Percentiles rank a stretch among this genome's conserved stretches.
phyloP scores from a whole-genome alignment of 2,888 invertebrate genomes.

The Ectemnius lituratus region DNA sequence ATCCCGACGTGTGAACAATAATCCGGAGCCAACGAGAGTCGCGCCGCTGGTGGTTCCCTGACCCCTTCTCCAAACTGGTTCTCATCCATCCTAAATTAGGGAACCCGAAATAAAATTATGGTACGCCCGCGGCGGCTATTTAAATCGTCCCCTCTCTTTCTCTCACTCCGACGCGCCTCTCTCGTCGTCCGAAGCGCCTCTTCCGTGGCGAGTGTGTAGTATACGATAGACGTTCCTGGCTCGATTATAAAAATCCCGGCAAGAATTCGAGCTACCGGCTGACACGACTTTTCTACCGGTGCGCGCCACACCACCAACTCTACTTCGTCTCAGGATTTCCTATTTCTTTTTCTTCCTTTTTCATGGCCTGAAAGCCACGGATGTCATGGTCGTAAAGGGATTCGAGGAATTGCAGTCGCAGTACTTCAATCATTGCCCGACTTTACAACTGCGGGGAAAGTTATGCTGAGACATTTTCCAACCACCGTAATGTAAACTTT shows the following conservation, averaged over 20 bases:
- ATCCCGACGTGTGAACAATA: slow-evolving; percentile 21
- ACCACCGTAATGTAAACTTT: too few species aligned
- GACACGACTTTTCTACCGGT: too few species aligned
- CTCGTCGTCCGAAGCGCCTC: background rate
- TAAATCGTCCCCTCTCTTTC: slow-evolving; percentile 22
- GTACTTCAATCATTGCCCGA: too few species aligned
- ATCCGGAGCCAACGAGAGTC: slow-evolving; percentile 20
- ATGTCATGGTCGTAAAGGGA: too few species aligned
- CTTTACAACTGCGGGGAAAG: too few species aligned
- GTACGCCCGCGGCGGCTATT: slow-evolving; percentile 21
- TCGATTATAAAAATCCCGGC: slow-evolving; percentile 4
- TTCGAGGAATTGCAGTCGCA: too few species aligned
- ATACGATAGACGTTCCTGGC: background rate
- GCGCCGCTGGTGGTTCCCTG: slow-evolving; percentile 35
- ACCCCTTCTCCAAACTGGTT: slow-evolving; percentile 42
- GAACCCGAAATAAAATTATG: slow-evolving; percentile 21
- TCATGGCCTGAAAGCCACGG: too few species aligned
- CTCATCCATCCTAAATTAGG: slow-evolving; percentile 29
- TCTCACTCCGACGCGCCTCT: background rate
- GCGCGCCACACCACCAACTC: too few species aligned
- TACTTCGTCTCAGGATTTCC: too few species aligned
- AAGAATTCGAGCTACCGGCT: background rate
- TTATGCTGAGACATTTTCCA: too few species aligned
- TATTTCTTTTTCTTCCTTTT: too few species aligned
- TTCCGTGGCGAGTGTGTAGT: background rate